These are phyloP conservation scores for Athetis lepigone DNA, from an alignment of 2,888 invertebrate genomes.

Conservation along the genomic window DNA sequence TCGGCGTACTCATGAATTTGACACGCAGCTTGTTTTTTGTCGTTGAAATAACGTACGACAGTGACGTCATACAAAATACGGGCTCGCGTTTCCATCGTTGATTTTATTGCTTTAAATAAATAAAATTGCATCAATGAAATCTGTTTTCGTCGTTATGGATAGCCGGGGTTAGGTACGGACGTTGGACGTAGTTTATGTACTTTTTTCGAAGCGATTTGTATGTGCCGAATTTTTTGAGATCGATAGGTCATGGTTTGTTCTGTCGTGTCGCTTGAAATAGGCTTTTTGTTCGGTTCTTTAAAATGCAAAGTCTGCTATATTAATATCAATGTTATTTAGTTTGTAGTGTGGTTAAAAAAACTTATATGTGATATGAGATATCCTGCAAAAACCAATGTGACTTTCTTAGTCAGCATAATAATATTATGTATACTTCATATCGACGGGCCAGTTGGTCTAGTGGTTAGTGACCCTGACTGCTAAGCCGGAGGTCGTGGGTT, in stretches of 20 bases:
- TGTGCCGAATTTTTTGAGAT: slow-evolving; percentile 10
- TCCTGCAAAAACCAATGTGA: too few species aligned
- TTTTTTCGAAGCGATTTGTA: slow-evolving; percentile 28
- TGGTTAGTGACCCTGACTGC: too few species aligned
- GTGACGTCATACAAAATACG: slow-evolving; percentile 73
- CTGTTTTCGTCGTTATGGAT: slow-evolving; percentile 58
- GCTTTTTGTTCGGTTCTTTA: neutral
- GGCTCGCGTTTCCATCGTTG: slow-evolving; percentile 56
- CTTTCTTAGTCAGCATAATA: too few species aligned
- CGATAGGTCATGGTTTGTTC: slow-evolving; percentile 4
- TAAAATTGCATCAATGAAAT: slow-evolving; percentile 71
- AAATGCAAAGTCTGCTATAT: too few species aligned
- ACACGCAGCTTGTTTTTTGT: slow-evolving; percentile 72
- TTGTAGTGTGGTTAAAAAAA: too few species aligned
- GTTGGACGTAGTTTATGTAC: slow-evolving; percentile 30
- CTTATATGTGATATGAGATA: too few species aligned
- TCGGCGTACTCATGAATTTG: slow-evolving; percentile 72
- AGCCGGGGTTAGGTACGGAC: slow-evolving; percentile 24
- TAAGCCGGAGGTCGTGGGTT: too few species aligned
- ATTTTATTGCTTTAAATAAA: slow-evolving; percentile 73
- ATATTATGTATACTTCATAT: too few species aligned
- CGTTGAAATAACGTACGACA: slow-evolving; percentile 69
- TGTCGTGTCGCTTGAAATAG: neutral
- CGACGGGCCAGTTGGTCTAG: too few species aligned
- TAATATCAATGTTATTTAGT: too few species aligned